Evolutionary conservation across 2,113 vertebrate species (phyloP).

Genomic region (Tragelaphus scriptus): DNA sequence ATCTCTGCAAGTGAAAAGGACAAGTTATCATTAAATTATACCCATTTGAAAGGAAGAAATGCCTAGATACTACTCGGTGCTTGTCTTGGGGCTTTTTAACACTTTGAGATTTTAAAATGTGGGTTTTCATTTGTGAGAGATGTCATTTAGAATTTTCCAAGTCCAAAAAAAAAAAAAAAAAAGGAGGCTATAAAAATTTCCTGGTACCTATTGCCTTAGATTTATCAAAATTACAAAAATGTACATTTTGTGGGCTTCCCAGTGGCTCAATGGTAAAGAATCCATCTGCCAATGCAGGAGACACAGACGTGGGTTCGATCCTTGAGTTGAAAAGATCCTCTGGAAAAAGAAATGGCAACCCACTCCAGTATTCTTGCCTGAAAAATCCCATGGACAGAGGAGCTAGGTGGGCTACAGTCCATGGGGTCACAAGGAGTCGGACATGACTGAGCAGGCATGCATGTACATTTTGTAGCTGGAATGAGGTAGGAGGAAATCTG

Average conservation of each 20-base stretch:
- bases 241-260: background rate
- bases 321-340: background rate
- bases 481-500: background rate
- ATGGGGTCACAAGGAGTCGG: background rate
- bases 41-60: background rate
- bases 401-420: background rate
- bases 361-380: background rate
- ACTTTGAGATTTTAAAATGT: slow-evolving; percentile 1
- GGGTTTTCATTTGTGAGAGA: background rate
- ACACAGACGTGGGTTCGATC: background rate
- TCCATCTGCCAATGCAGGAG: background rate
- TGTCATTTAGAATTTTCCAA: background rate
- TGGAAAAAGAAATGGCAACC: background rate
- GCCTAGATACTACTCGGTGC: background rate
- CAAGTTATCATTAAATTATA: background rate
- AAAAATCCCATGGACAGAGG: background rate
- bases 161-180: background rate
- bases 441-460: background rate
- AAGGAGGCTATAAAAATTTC: background rate
- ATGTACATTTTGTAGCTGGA: background rate
- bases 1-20: background rate
- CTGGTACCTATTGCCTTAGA: background rate
- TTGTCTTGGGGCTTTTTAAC: background rate
- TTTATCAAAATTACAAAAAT: background rate
- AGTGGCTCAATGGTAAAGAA: background rate